These are phyloP conservation scores for Plagiodera versicolora DNA, from an alignment of 2,888 invertebrate species.

Conservation along the genomic window DNA sequence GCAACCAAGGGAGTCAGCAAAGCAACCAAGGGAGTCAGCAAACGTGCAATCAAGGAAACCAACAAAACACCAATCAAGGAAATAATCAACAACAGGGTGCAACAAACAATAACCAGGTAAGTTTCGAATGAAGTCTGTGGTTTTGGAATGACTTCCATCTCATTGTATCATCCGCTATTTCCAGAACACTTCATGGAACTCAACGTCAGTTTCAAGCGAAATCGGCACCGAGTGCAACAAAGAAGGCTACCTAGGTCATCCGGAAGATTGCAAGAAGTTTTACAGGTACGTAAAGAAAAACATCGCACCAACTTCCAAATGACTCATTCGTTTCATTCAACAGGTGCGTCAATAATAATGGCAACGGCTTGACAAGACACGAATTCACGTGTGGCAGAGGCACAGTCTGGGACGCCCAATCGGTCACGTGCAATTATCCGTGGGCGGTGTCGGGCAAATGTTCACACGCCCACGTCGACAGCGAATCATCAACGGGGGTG, in stretches of 20 bases:
- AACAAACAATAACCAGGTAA: slow-evolving; percentile 16
- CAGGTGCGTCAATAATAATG: slow-evolving; percentile 68
- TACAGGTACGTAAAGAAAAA: slow-evolving; percentile 58
- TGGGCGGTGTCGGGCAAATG: slow-evolving; percentile 58
- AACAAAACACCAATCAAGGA: slow-evolving; percentile 31
- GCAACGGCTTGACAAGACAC: slow-evolving; percentile 60
- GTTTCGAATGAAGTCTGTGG: no score
- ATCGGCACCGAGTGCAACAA: slow-evolving; percentile 36
- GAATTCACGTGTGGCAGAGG: slow-evolving; percentile 70
- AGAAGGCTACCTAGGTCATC: slow-evolving; percentile 46
- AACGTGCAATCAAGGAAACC: no score
- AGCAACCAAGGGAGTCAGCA: slow-evolving; percentile 25
- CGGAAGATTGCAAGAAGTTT: slow-evolving; percentile 47
- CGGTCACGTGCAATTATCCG: slow-evolving; percentile 66
- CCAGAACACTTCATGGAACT: slow-evolving; percentile 20
- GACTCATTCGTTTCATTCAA: slow-evolving; percentile 78
- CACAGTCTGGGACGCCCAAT: slow-evolving; percentile 71
- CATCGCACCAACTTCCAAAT: slow-evolving; percentile 62
- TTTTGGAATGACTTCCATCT: no score
- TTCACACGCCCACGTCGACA: slow-evolving; percentile 5
- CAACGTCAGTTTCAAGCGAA: slow-evolving; percentile 24
- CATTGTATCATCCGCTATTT: slow-evolving; percentile 2
- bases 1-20: slow-evolving; percentile 14
- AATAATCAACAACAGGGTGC: slow-evolving; percentile 35
- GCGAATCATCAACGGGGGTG: slow-evolving; percentile 3